Evolutionary conservation across 2,888 invertebrate genomes (phyloP).

Genomic region (Phyllotreta cruciferae): DNA sequence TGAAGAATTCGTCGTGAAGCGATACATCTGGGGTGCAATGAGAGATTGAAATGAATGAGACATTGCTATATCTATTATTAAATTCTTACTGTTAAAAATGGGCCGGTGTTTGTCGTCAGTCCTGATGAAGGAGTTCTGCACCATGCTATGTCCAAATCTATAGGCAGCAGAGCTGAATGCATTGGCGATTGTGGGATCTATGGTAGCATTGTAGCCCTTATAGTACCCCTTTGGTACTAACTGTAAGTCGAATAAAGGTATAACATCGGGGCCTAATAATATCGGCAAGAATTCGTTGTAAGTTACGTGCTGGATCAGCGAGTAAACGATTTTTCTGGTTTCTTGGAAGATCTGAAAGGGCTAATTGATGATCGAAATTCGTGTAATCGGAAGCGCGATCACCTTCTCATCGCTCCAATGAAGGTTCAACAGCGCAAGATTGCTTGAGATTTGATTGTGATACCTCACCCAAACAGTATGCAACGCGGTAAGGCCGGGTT

Average conservation of each 20-base stretch:
- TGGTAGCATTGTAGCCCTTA: slow-evolving; percentile 71
- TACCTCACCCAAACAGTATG: slow-evolving; percentile 79
- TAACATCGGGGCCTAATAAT: slow-evolving; percentile 75
- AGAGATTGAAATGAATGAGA: background rate
- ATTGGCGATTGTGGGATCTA: slow-evolving; percentile 79
- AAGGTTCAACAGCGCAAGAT: slow-evolving; percentile 75
- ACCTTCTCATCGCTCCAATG: slow-evolving; percentile 88
- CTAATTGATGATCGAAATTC: background rate
- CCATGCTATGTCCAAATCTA: slow-evolving; percentile 86
- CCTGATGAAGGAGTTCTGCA: slow-evolving; percentile 79
- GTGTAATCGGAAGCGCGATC: background rate
- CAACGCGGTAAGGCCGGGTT: slow-evolving; percentile 78
- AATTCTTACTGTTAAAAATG: slow-evolving; percentile 73
- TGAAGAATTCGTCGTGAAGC: slow-evolving; percentile 79
- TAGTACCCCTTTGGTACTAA: slow-evolving; percentile 73
- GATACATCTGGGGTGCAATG: slow-evolving; percentile 73
- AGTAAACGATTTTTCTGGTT: slow-evolving; percentile 80
- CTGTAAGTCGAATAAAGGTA: slow-evolving; percentile 77
- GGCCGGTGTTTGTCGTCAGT: slow-evolving; percentile 74
- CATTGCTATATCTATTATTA: background rate
- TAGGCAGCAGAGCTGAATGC: slow-evolving; percentile 84
- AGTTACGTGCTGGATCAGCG: slow-evolving; percentile 83
- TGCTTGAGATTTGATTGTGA: slow-evolving; percentile 77
- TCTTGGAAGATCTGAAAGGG: slow-evolving; percentile 72
- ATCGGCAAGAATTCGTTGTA: slow-evolving; percentile 85